Conservation (phyloP, 1,140 invertebrate genomes). For the Magallana gigas region DNA sequence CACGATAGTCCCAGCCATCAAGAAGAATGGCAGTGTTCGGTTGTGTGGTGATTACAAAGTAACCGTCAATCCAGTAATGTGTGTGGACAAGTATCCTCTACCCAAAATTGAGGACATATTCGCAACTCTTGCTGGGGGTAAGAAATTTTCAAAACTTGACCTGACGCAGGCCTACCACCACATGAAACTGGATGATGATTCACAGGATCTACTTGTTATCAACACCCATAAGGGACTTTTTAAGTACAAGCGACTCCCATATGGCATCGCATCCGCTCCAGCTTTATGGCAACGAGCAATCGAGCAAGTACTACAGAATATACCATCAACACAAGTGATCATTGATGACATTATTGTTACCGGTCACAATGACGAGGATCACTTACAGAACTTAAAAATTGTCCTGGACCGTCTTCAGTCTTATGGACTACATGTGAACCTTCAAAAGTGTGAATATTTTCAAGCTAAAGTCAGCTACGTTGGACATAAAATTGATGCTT, state of each 20-base stretch:
- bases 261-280: slow-evolving; percentile 80
- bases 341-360: slow-evolving; percentile 60
- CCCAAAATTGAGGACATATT: slow-evolving; percentile 72
- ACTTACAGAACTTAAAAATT: slow-evolving; percentile 20
- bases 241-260: slow-evolving; percentile 25
- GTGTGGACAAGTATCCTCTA: slow-evolving; percentile 66
- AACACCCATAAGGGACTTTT: slow-evolving; percentile 63
- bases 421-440: too few relatives aligned
- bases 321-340: slow-evolving; percentile 54
- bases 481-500: too few relatives aligned
- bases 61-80: slow-evolving; percentile 72
- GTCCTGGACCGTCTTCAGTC: slow-evolving; percentile 46
- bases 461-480: too few relatives aligned
- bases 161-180: slow-evolving; percentile 62
- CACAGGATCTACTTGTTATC: slow-evolving; percentile 59
- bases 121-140: slow-evolving; percentile 56
- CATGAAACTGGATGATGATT: slow-evolving; percentile 64
- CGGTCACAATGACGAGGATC: slow-evolving; percentile 47
- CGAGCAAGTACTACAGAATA: not conserved
- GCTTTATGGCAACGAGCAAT: slow-evolving; percentile 78
- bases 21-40: slow-evolving; percentile 72
- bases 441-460: too few relatives aligned
- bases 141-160: slow-evolving; percentile 53
- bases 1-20: slow-evolving; percentile 75
- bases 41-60: slow-evolving; percentile 77